Evolutionary conservation across 2,113 vertebrate genomes (phyloP).

Genomic region (Kryptolebias marmoratus): DNA sequence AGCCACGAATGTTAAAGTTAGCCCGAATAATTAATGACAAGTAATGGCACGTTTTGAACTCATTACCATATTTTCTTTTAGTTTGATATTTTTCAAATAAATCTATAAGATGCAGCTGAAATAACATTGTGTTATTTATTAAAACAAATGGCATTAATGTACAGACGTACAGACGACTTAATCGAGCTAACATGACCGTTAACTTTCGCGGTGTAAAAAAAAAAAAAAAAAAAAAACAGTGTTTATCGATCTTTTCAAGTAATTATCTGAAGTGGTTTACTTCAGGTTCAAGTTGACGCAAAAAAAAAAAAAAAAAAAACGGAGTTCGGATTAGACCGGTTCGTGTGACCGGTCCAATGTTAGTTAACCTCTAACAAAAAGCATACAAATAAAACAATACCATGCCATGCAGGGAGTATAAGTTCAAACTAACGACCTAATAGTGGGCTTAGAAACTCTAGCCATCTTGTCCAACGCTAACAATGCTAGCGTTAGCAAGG

Average conservation of each 20-base stretch:
- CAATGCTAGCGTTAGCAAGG: conserved; percentile 17
- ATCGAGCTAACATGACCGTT: conserved; percentile 24
- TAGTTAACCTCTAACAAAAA: not conserved
- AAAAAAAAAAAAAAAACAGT: not conserved
- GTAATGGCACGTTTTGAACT: not conserved
- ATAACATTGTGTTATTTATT: not conserved
- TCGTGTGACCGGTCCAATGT: not conserved
- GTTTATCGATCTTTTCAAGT: too few relatives aligned
- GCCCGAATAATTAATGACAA: not conserved
- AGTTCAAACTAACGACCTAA: not conserved
- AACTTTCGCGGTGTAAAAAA: conserved; percentile 21
- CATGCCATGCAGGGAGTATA: fast-evolving
- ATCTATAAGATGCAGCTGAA: too few relatives aligned
- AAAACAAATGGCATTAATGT: not conserved
- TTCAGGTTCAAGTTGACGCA: too few relatives aligned
- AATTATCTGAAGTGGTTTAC: too few relatives aligned
- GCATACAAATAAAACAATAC: not conserved
- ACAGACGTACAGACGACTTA: not conserved
- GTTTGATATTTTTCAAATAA: too few relatives aligned
- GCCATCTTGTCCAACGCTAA: conserved; percentile 55
- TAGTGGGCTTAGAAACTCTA: conserved; percentile 23
- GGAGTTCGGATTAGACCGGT: not conserved
- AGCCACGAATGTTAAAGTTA: not conserved
- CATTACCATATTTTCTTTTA: not conserved
- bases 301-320: not conserved